Conservation (phyloP, 2,888 invertebrate genomes). For the Beris chalybata region DNA sequence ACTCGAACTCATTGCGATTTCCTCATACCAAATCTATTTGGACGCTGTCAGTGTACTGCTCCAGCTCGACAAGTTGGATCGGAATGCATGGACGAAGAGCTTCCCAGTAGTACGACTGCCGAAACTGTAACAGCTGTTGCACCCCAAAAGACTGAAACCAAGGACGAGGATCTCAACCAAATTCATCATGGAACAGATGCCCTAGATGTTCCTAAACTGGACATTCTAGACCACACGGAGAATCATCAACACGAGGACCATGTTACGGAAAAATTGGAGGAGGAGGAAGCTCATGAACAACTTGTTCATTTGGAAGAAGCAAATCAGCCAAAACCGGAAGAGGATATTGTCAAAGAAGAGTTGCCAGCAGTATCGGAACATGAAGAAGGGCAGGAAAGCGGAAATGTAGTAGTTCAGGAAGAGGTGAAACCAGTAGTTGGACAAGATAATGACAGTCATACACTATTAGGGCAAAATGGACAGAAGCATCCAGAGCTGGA, state of each 20-base stretch:
- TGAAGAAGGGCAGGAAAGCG: constrained; percentile 6
- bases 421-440: not conserved
- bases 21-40: constrained; percentile 85
- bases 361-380: not conserved
- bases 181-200: constrained; percentile 24
- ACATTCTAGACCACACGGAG: constrained; percentile 23
- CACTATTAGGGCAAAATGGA: not conserved
- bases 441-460: not conserved
- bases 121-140: not conserved
- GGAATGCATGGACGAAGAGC: constrained; percentile 59
- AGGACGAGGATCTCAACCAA: not conserved
- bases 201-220: constrained; percentile 44
- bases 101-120: constrained; percentile 22
- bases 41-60: constrained; percentile 79
- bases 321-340: constrained; percentile 11
- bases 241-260: constrained; percentile 22
- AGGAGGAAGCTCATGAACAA: constrained; percentile 28
- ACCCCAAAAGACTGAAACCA: not conserved
- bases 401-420: not conserved
- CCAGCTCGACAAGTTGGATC: constrained; percentile 67
- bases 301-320: constrained; percentile 24
- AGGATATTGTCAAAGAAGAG: constrained; percentile 18
- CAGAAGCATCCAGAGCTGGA: not conserved
- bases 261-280: constrained; percentile 21
- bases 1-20: constrained; percentile 85